Evolutionary conservation across 2,113 vertebrate genomes (phyloP), one percentile per base, ranked within the genome.

Genomic region (Alligator sinensis): DNA sequence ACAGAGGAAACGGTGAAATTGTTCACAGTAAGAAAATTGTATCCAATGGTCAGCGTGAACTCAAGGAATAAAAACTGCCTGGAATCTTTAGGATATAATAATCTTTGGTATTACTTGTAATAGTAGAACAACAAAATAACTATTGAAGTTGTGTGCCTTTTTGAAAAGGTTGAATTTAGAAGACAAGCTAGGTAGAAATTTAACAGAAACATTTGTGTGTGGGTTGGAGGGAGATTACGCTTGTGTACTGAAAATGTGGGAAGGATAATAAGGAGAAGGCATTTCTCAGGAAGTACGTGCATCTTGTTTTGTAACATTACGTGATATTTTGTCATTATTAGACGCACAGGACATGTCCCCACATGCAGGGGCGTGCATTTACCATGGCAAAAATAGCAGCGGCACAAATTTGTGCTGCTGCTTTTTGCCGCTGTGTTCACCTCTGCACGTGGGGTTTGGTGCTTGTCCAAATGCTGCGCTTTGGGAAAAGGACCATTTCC

Each of bases 281-380:
- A 10, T 34, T 74, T 76, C 27, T 61, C 55, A 17, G 3, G 6
- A 6, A 72, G 15, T 13, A 11, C 34, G 9, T 19, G n/a, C 34
- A 62, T 24, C 34, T 28, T 47, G 34, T 24, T 74, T 22, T 21
- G 25, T 14, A 34, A 34, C 21, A 22, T 24, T 13, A 38, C 12
- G 18, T 18, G 3, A 11, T 57, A 3, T 27, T 30, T 11, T 28
- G 1, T 10, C 3, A 0, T 15, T 47, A 2, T 2, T 2, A 4
- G 1, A 22, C 30, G 9, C 30, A 24, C 6, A 47, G 47, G 47
- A 47, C 47, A 47, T 47, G 47, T 47, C 47, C 47, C 47, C 8
- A 47, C 47, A 47, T 47, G 47, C 47, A 47, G 47, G 47, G 47
- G 47, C 8, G 47, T 47, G 47, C 47, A 9, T 47, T 47, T 47